Percentiles rank a stretch among this genome's conserved stretches.
phyloP scores from a whole-genome alignment of 2,888 invertebrate species.

The Pseudolycoriella hygida region DNA sequence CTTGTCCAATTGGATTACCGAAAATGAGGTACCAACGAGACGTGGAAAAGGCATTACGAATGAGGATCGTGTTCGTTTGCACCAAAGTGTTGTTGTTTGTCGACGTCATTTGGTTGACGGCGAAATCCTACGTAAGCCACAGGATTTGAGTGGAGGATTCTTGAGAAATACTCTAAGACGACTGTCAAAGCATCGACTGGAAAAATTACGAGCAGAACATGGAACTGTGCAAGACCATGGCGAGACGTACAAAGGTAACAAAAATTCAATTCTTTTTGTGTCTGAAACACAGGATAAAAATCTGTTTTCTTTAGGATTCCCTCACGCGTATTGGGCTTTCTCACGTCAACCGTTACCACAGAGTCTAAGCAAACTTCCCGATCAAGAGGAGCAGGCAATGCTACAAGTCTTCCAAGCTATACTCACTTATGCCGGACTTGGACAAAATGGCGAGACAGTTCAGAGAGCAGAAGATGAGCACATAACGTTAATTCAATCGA shows the following conservation, averaged over 20 bases:
- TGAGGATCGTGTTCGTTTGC: constrained; percentile 71
- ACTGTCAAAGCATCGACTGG: constrained; percentile 68
- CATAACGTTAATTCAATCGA: constrained; percentile 69
- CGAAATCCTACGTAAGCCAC: constrained; percentile 64
- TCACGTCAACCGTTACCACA: constrained; percentile 62
- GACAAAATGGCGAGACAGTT: constrained; percentile 48
- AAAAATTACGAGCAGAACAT: constrained; percentile 52
- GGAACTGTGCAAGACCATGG: constrained; percentile 49
- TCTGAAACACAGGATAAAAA: no score
- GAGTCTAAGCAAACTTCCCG: constrained; percentile 66
- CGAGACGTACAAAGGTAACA: constrained; percentile 52
- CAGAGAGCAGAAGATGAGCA: constrained; percentile 70
- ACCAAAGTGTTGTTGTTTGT: constrained; percentile 73
- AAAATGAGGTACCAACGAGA: constrained; percentile 46
- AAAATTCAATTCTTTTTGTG: no score
- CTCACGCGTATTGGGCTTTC: constrained; percentile 81
- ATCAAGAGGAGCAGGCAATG: constrained; percentile 72
- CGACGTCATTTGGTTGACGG: constrained; percentile 68
- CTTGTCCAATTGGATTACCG: constrained; percentile 65
- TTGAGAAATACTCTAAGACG: constrained; percentile 73
- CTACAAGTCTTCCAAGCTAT: constrained; percentile 78
- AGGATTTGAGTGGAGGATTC: constrained; percentile 70
- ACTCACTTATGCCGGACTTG: constrained; percentile 74
- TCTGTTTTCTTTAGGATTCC: no score
- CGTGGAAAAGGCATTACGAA: constrained; percentile 58